Evolutionary conservation across 53 echinoderm and acorn worm genomes (phyloP).

Genomic region (Temnopleurus reevesii): DNA sequence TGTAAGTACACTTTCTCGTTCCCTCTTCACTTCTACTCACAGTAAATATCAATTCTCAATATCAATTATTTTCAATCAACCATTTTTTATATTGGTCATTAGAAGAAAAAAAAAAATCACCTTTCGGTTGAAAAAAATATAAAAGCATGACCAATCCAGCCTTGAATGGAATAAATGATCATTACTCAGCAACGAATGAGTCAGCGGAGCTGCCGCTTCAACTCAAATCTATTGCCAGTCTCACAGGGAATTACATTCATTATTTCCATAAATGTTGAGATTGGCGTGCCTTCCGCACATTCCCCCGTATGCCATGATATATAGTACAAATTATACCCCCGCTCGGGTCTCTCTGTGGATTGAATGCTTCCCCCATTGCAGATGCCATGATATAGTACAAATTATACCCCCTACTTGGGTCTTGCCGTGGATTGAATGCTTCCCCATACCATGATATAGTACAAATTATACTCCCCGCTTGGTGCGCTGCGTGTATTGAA

Average conservation of each 20-base stretch:
- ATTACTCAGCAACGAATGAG: constrained; percentile 28
- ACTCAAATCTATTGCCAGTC: constrained; percentile 46
- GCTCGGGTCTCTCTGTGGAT: not conserved
- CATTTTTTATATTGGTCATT: not conserved
- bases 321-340: not conserved
- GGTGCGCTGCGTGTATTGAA: not conserved
- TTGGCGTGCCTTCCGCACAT: not conserved
- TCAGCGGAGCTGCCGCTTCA: not conserved
- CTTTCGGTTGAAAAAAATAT: too few relatives aligned
- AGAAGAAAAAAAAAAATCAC: not conserved
- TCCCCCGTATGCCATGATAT: not conserved
- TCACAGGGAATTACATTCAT: constrained; percentile 53
- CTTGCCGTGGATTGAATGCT: not conserved
- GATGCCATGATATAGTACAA: not conserved
- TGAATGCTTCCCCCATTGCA: not conserved
- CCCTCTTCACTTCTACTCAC: too few relatives aligned
- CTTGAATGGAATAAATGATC: not conserved
- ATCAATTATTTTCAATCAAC: not conserved
- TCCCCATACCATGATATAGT: not conserved
- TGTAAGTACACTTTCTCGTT: too few relatives aligned
- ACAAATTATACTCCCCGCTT: constrained; percentile 24
- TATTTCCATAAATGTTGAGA: constrained; percentile 56
- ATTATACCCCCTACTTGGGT: not conserved
- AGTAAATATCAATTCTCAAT: too few relatives aligned
- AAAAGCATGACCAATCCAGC: not conserved